Conservation (phyloP, 2,113 vertebrate genomes). For the Collichthys lucidus region DNA sequence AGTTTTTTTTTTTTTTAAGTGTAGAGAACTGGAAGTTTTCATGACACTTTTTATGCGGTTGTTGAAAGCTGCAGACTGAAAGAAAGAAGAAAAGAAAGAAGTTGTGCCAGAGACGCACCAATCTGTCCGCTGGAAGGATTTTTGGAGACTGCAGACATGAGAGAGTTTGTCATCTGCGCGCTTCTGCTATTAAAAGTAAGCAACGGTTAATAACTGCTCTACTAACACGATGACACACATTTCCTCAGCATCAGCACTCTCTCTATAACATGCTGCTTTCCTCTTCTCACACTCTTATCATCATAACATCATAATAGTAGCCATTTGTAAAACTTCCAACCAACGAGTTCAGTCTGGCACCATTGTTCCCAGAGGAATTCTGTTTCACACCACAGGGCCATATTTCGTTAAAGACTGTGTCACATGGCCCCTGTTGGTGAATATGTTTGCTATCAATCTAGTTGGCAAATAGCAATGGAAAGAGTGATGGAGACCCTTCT, state of each 20-base stretch:
- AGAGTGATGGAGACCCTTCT: not conserved
- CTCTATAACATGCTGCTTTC: not conserved
- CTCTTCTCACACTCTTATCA: not conserved
- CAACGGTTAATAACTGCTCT: not conserved
- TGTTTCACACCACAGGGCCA: conserved; percentile 28
- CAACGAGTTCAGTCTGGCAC: not conserved
- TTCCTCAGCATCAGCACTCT: not conserved
- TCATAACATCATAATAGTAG: not conserved
- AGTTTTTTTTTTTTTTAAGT: not conserved
- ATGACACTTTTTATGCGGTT: conserved; percentile 6
- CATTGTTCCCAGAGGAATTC: conserved; percentile 49
- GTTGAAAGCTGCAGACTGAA: conserved; percentile 17
- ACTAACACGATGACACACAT: not conserved
- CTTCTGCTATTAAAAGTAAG: conserved; percentile 82
- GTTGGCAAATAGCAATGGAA: conserved; percentile 18
- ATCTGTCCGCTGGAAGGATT: conserved; percentile 28
- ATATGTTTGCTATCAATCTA: conserved; percentile 3
- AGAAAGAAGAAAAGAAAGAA: not conserved
- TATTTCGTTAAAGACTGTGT: conserved; percentile 22
- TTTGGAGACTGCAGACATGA: conserved; percentile 65
- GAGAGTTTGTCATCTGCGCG: conserved; percentile 63
- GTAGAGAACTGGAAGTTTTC: not conserved
- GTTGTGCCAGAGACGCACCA: not conserved
- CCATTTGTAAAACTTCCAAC: conserved; percentile 9
- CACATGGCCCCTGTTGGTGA: conserved; percentile 16